phyloP scores from a whole-genome alignment of 2,888 invertebrate genomes.

The Myopa tessellatipennis region DNA sequence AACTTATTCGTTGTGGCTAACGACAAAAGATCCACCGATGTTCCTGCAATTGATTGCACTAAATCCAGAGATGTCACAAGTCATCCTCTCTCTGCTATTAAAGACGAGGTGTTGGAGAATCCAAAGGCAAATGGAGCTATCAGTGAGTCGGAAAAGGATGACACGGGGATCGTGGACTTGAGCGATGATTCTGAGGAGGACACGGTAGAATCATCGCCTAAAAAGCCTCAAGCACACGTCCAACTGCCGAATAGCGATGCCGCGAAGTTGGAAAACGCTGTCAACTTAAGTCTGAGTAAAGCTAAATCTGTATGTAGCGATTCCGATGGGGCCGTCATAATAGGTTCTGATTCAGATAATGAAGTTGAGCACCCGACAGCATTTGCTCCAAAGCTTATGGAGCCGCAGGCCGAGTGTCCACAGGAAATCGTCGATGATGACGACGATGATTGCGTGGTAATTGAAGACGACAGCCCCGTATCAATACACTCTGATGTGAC shows the following conservation, averaged over 20 bases:
- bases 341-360: conserved; percentile 63
- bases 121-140: conserved; percentile 44
- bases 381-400: conserved; percentile 28
- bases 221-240: background rate
- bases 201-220: conserved; percentile 38
- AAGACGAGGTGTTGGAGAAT: background rate
- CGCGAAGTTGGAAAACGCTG: conserved; percentile 26
- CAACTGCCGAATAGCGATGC: background rate
- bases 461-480: conserved; percentile 70
- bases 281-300: conserved; percentile 29
- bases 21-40: conserved; percentile 55
- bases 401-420: conserved; percentile 39
- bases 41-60: conserved; percentile 53
- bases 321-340: conserved; percentile 65
- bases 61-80: conserved; percentile 34
- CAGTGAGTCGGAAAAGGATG: conserved; percentile 46
- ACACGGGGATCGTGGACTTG: conserved; percentile 57
- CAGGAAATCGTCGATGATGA: conserved; percentile 61
- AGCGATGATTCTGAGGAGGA: conserved; percentile 62
- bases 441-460: conserved; percentile 70
- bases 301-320: conserved; percentile 45
- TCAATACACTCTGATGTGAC: conserved; percentile 44
- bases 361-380: conserved; percentile 46
- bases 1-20: conserved; percentile 8
- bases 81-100: conserved; percentile 29